Evolutionary conservation across 2,113 vertebrate genomes (phyloP).

Genomic region (Uropsilus gracilis): DNA sequence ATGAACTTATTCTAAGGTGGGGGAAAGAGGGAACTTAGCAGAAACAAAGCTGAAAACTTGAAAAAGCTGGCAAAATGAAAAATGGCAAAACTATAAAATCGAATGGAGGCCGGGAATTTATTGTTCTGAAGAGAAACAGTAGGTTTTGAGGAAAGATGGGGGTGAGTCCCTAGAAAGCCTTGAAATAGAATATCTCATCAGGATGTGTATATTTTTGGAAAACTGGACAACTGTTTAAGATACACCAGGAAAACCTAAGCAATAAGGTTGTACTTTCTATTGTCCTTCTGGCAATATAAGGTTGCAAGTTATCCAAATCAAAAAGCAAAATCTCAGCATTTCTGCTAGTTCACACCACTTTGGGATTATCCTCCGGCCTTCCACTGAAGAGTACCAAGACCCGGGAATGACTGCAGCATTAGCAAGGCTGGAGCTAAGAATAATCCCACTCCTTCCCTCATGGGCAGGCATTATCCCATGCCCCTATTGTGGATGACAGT

Average conservation of each 20-base stretch:
- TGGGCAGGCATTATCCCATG: background rate
- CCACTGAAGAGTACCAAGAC: background rate
- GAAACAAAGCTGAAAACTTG: background rate
- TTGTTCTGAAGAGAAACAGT: background rate
- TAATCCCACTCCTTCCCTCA: background rate
- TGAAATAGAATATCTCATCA: background rate
- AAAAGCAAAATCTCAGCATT: background rate
- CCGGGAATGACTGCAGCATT: background rate
- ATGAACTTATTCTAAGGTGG: background rate
- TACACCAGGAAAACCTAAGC: background rate
- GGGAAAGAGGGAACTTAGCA: background rate
- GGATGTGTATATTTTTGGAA: background rate
- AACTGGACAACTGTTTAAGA: background rate
- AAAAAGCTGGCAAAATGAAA: background rate
- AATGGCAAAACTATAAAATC: slow-evolving; percentile 32
- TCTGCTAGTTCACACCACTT: background rate
- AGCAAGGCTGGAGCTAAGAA: background rate
- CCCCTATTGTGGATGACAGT: background rate
- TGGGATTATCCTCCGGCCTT: background rate
- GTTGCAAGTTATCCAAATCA: background rate
- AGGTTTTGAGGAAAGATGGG: background rate
- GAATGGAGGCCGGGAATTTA: background rate
- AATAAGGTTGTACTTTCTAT: background rate
- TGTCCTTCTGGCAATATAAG: background rate
- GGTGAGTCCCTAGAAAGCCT: background rate